Percentiles rank a stretch among this genome's conserved stretches.
These are phyloP conservation scores for Calonectris borealis DNA, from an alignment of 2,113 vertebrate genomes.

Conservation along the genomic window DNA sequence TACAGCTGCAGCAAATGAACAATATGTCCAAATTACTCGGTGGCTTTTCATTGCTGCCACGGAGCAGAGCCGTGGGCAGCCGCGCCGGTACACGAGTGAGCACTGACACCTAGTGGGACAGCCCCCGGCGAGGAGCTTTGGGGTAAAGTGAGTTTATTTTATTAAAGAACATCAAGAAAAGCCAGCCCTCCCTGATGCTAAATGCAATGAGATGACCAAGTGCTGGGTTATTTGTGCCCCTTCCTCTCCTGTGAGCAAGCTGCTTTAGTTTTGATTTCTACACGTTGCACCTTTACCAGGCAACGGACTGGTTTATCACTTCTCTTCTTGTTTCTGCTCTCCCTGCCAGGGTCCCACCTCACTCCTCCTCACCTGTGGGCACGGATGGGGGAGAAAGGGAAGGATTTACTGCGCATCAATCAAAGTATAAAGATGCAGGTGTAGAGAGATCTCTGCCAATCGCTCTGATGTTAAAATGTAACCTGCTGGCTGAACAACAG, in stretches of 20 bases:
- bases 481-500: not conserved
- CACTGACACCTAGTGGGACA: slow-evolving; percentile 65
- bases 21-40: not conserved
- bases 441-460: not conserved
- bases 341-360: no score
- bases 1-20: slow-evolving; percentile 64
- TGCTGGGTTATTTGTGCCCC: not conserved
- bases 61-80: not conserved
- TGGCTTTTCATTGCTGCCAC: not conserved
- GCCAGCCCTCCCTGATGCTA: not conserved
- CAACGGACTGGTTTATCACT: not conserved
- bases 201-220: accelerated
- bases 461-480: accelerated
- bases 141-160: not conserved
- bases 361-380: not conserved
- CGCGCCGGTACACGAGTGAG: not conserved
- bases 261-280: not conserved
- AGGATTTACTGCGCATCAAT: not conserved
- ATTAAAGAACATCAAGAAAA: not conserved
- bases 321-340: not conserved
- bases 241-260: not conserved
- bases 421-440: not conserved
- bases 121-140: not conserved
- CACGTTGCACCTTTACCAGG: not conserved
- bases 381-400: accelerated